phyloP scores from a whole-genome alignment of 2,888 invertebrate genomes.

The Lasioglossum lativentre region DNA sequence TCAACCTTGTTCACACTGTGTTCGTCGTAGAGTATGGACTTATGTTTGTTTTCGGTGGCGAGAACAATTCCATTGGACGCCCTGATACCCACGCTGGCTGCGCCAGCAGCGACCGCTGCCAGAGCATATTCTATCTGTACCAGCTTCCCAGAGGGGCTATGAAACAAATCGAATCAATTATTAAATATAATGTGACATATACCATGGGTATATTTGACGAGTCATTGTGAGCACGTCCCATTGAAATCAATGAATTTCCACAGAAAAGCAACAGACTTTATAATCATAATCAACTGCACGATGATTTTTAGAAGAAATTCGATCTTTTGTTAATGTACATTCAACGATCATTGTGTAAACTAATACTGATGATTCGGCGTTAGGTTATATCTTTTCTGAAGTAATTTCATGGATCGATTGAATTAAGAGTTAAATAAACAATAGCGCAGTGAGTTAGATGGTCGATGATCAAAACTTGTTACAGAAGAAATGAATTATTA shows the following conservation, averaged over 20 bases:
- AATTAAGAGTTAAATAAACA: background rate
- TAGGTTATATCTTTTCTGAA: slow-evolving; percentile 50
- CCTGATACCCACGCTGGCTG: slow-evolving; percentile 99
- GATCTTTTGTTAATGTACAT: slow-evolving; percentile 11
- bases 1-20: slow-evolving; percentile 98
- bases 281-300: background rate
- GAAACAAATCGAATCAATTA: slow-evolving; percentile 25
- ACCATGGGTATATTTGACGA: slow-evolving; percentile 34
- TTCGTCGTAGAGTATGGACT: slow-evolving; percentile 98
- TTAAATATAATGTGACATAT: background rate
- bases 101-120: slow-evolving; percentile 99
- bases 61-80: slow-evolving; percentile 99
- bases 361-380: background rate
- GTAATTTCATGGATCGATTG: background rate
- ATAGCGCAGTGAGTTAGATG: background rate
- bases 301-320: background rate
- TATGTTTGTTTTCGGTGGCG: slow-evolving; percentile 99
- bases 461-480: background rate
- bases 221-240: slow-evolving; percentile 40
- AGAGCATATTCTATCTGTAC: slow-evolving; percentile 99
- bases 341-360: slow-evolving; percentile 19
- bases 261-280: background rate
- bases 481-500: slow-evolving; percentile 79
- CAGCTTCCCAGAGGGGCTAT: slow-evolving; percentile 98
- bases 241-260: background rate